A percentile compares a stretch with the other conserved stretches of the same genome.
These are phyloP conservation scores for Mythimna ferrago DNA, from an alignment of 2,888 invertebrate genomes.

Conservation along the genomic window DNA sequence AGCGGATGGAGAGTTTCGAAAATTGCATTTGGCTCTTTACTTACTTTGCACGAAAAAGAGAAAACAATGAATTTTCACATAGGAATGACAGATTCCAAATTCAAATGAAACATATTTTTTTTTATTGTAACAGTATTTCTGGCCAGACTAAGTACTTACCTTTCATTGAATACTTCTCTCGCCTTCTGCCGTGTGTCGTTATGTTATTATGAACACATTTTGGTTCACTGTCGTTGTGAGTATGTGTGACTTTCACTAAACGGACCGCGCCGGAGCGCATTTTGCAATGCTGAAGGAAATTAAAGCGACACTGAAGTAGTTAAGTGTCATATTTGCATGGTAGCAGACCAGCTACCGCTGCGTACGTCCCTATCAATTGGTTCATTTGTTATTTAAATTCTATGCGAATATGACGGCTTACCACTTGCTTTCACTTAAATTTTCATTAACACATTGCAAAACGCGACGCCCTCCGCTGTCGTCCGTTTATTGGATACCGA, in stretches of 20 bases:
- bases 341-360: neutral
- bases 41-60: no score
- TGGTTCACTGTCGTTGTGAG: neutral
- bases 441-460: neutral
- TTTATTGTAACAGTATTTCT: no score
- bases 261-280: neutral
- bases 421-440: neutral
- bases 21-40: no score
- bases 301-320: neutral
- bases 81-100: no score
- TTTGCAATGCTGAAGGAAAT: neutral
- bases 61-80: no score
- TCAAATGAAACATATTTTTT: no score
- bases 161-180: slow-evolving; percentile 2
- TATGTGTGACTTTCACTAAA: neutral
- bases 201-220: neutral
- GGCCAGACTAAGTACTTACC: neutral
- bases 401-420: neutral
- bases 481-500: neutral
- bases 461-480: neutral
- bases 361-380: no score
- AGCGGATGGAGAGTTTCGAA: no score
- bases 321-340: neutral
- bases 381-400: neutral
- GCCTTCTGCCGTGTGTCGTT: neutral